Evolutionary conservation across 2,113 vertebrate species (phyloP).

Genomic region (Spea bombifrons): DNA sequence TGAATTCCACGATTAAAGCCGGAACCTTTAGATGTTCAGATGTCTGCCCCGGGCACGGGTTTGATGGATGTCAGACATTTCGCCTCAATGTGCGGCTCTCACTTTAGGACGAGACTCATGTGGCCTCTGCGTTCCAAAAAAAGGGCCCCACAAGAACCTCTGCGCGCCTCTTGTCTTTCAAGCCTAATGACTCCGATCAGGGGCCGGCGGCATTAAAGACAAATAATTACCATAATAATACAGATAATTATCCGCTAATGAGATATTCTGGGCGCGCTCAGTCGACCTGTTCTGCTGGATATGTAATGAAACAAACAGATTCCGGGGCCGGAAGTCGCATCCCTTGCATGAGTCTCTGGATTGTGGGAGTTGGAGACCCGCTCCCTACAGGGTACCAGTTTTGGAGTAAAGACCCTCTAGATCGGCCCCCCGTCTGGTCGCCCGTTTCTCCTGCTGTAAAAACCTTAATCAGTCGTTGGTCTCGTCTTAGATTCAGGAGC

Average conservation of each 20-base stretch:
- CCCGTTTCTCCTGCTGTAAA: too few relatives aligned
- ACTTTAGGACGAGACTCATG: not conserved
- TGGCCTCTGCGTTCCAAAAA: not conserved
- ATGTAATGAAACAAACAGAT: not conserved
- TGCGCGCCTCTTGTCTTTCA: not conserved
- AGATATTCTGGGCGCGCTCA: not conserved
- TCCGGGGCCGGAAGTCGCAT: too few relatives aligned
- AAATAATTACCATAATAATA: not conserved
- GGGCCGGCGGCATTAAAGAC: not conserved
- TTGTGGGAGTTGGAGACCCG: too few relatives aligned
- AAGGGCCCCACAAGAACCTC: not conserved
- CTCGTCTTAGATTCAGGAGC: too few relatives aligned
- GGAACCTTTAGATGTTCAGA: not conserved
- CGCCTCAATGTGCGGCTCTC: not conserved
- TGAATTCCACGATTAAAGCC: not conserved
- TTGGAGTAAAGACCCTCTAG: too few relatives aligned
- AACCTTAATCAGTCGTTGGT: too few relatives aligned
- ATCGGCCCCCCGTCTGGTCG: too few relatives aligned
- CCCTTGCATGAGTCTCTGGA: too few relatives aligned
- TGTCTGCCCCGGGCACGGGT: not conserved
- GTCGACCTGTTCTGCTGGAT: not conserved
- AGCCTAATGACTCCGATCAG: not conserved
- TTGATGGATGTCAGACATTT: not conserved
- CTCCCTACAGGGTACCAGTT: too few relatives aligned
- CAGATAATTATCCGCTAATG: not conserved